Evolutionary conservation across 2,797 vertebrate species (phyloP).

Genomic region (Aeoliscus strigatus): DNA sequence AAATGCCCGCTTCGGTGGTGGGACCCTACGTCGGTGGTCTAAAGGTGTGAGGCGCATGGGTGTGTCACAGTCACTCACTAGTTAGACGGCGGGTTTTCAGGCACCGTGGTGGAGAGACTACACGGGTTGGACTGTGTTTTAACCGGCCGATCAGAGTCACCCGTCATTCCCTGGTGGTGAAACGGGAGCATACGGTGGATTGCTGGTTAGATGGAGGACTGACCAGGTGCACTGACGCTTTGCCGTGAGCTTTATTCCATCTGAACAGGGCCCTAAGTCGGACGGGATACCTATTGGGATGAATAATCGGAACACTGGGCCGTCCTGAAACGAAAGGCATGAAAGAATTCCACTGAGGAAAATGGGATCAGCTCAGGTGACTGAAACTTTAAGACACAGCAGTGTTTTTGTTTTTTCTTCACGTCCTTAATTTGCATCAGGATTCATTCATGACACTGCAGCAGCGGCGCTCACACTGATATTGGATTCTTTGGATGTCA

Average conservation of each 20-base stretch:
- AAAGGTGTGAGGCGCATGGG: no score
- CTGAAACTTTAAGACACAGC: not conserved
- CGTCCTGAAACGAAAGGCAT: conserved; percentile 35
- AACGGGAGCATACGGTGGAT: no score
- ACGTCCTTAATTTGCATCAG: conserved; percentile 31
- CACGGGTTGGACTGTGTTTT: no score
- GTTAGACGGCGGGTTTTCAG: no score
- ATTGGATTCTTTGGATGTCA: conserved; percentile 33
- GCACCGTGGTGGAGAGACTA: no score
- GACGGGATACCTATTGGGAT: conserved; percentile 49
- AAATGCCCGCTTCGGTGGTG: not conserved
- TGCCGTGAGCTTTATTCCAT: conserved; percentile 53
- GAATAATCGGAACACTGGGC: conserved; percentile 39
- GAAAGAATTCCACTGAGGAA: conserved; percentile 1
- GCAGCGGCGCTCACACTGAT: conserved; percentile 18
- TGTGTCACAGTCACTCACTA: no score
- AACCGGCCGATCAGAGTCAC: no score
- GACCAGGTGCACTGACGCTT: conserved; percentile 31
- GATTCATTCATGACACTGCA: conserved; percentile 36
- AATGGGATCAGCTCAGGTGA: not conserved
- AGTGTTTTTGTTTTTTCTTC: conserved; percentile 21
- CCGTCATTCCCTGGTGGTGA: no score
- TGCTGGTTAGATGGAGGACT: no score
- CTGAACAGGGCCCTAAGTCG: conserved; percentile 47
- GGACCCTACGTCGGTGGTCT: no score